Evolutionary conservation across 2,113 vertebrate genomes (phyloP).

Genomic region (Pardalotus punctatus): DNA sequence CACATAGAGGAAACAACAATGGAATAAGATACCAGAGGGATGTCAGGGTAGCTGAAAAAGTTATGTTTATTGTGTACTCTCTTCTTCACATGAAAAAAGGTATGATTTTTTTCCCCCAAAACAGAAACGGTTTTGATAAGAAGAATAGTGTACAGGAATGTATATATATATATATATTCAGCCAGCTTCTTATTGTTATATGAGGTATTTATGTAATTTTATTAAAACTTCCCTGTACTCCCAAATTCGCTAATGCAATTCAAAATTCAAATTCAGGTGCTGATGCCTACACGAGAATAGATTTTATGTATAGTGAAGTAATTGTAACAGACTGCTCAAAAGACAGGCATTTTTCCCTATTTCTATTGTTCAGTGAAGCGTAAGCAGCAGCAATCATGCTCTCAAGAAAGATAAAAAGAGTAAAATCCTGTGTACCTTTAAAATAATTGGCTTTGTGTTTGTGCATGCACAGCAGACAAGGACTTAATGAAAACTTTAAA

Average conservation of each 20-base stretch:
- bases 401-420: constrained; percentile 35
- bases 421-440: constrained; percentile 20
- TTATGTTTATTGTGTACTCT: neutral
- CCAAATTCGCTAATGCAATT: neutral
- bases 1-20: neutral
- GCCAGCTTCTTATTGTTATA: neutral
- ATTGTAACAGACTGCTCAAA: neutral
- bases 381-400: constrained; percentile 11
- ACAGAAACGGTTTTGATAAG: neutral
- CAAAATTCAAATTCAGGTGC: neutral
- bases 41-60: neutral
- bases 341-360: neutral
- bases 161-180: neutral
- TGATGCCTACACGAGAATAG: neutral
- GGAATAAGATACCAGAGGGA: neutral
- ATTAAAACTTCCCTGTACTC: neutral
- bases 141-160: neutral
- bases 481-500: constrained; percentile 64
- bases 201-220: neutral
- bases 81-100: neutral
- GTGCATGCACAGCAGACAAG: constrained; percentile 34
- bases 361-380: neutral
- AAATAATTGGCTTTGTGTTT: constrained; percentile 61
- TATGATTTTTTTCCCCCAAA: fast-evolving
- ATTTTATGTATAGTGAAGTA: constrained; percentile 13